These are phyloP conservation scores for Drosophila subpulchrella DNA, from an alignment of 1,140 invertebrate species.

Conservation along the genomic window DNA sequence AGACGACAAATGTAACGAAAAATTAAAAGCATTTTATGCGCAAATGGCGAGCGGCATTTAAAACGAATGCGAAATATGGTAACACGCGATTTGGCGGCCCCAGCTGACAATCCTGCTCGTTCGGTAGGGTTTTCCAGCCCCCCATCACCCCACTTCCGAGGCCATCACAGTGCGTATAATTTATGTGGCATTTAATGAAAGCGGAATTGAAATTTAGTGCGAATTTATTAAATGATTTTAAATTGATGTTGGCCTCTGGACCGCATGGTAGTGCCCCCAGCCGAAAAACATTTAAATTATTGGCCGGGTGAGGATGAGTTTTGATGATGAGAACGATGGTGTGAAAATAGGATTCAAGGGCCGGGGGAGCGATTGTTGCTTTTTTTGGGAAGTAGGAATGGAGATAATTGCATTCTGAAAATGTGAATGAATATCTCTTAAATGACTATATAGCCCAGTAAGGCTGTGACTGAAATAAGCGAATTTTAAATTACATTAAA, in stretches of 20 bases:
- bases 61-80: slow-evolving; percentile 80
- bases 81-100: slow-evolving; percentile 72
- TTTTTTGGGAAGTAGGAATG: neutral
- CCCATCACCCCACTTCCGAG: neutral
- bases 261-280: slow-evolving; percentile 15
- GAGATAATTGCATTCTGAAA: slow-evolving; percentile 28
- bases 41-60: slow-evolving; percentile 77
- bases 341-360: neutral
- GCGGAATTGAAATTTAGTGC: slow-evolving; percentile 81
- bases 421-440: slow-evolving; percentile 6
- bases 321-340: slow-evolving; percentile 25
- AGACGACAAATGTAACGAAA: slow-evolving; percentile 70
- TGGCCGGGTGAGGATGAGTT: slow-evolving; percentile 26
- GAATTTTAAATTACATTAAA: neutral
- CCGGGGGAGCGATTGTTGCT: slow-evolving; percentile 1
- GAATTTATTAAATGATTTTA: slow-evolving; percentile 82
- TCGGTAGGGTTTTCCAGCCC: neutral
- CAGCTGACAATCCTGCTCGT: slow-evolving; percentile 21
- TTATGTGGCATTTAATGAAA: slow-evolving; percentile 83
- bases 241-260: slow-evolving; percentile 70
- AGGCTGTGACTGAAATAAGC: neutral
- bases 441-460: too few species aligned
- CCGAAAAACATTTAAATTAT: slow-evolving; percentile 35
- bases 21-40: slow-evolving; percentile 81
- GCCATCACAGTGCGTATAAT: slow-evolving; percentile 66